Evolutionary conservation across 2,888 invertebrate species (phyloP), one percentile per base, ranked within the genome.

Genomic region (Autographa pulchrina): DNA sequence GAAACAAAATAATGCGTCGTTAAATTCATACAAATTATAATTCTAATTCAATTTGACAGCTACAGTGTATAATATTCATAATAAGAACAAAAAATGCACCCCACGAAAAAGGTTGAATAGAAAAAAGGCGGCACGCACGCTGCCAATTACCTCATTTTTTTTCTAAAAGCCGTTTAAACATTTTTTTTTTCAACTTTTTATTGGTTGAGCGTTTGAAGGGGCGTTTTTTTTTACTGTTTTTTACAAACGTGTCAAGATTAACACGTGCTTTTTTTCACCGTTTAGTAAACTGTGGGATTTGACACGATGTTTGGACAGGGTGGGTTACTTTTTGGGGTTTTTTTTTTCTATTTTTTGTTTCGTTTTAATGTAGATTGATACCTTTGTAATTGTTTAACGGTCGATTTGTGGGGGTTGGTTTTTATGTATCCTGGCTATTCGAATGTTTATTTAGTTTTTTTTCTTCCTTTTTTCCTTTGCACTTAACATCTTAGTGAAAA

Each of bases 61-160:
- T 69, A 68, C 71, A 65, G 71, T 35, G 61, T 74, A 76, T 77
- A 77, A 70, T 60, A 74, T 64, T 73, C 64, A 86, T 94, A 92
- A 95, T 94, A 90, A 91, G 85, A 75, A 88, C 91, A 95, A 94
- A 95, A 95, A 95, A 93, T 85, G 83, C 92, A 92, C 93, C 94
- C 94, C 91, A 91, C 89, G 84, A 77, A 87, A 78, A 76, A 60
- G 63, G 43, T 58, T 70, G 78, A 77, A 63, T 85, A 88, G 92
- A 91, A 90, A 87, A 86, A 91, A 88, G 94, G 90, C 89, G 92
- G 93, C 95, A 93, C 95, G 92, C 91, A 93, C 80, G 87, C 87
- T 88, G 88, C 92, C 95, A 95, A 95, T 96, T 94, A 94, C 86
- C 85, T 89, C 88, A 83, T 89, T 92, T 93, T 93, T 95, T 92